phyloP scores from a whole-genome alignment of 2,113 vertebrate genomes.

The Elephantulus edwardii region DNA sequence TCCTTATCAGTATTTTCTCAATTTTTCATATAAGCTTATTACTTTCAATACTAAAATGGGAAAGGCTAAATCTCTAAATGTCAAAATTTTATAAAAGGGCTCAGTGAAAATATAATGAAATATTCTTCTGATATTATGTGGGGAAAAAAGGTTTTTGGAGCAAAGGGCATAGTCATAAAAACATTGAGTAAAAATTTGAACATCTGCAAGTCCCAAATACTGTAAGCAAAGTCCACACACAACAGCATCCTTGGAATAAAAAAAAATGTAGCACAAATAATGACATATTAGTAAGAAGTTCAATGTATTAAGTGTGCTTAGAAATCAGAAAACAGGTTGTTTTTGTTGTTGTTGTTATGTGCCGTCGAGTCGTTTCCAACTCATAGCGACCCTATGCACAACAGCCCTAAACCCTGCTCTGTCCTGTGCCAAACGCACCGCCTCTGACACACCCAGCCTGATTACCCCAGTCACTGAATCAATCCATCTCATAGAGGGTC shows the following conservation, averaged over 20 bases:
- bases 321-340: not conserved
- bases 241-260: not conserved
- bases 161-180: slow-evolving; percentile 8
- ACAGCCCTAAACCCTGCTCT: too few species aligned
- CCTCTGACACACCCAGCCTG: too few species aligned
- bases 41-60: slow-evolving; percentile 10
- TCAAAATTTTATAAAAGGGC: not conserved
- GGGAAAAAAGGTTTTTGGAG: not conserved
- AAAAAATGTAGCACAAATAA: not conserved
- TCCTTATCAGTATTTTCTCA: not conserved
- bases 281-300: not conserved
- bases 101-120: not conserved
- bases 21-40: not conserved
- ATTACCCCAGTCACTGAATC: too few species aligned
- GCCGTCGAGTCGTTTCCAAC: too few species aligned
- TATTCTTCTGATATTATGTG: not conserved
- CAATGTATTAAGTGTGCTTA: not conserved
- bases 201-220: not conserved
- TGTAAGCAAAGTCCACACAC: not conserved
- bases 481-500: too few species aligned
- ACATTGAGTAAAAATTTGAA: slow-evolving; percentile 24
- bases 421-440: too few species aligned
- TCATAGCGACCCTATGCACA: too few species aligned
- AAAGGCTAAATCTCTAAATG: not conserved
- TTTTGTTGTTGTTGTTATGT: too few species aligned